These are phyloP conservation scores for Pygoscelis adeliae DNA, from an alignment of 2,113 vertebrate species.

Conservation along the genomic window DNA sequence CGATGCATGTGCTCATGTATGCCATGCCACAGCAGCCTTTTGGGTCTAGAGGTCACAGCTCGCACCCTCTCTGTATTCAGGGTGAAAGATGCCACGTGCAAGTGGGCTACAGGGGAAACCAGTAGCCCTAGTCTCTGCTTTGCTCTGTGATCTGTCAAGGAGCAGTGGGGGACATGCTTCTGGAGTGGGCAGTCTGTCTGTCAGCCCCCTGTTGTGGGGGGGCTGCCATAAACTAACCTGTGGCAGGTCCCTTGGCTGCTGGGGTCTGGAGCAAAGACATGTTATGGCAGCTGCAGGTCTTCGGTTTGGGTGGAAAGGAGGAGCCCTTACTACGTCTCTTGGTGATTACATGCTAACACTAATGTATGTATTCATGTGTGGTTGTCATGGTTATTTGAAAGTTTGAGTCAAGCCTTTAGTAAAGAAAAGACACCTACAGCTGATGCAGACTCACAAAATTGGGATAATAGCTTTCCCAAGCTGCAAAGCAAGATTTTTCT, in stretches of 20 bases:
- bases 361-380: background rate
- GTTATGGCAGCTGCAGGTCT: background rate
- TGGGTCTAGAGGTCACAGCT: background rate
- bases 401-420: background rate
- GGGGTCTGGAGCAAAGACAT: background rate
- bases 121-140: background rate
- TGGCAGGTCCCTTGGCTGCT: background rate
- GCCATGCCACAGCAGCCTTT: rapidly evolving
- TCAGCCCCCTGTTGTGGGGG: background rate
- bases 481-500: background rate
- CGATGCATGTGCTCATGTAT: background rate
- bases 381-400: background rate
- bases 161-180: background rate
- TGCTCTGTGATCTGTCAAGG: background rate
- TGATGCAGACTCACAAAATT: background rate
- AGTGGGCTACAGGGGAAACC: background rate
- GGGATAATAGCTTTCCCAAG: background rate
- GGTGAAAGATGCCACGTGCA: background rate
- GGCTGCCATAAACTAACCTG: background rate
- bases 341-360: background rate
- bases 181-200: background rate
- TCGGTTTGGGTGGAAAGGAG: background rate
- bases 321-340: background rate
- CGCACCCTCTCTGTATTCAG: background rate
- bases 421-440: background rate